Evolutionary conservation across 2,888 invertebrate genomes (phyloP), one percentile per base, ranked within the genome.

Genomic region (Drosophila testacea): DNA sequence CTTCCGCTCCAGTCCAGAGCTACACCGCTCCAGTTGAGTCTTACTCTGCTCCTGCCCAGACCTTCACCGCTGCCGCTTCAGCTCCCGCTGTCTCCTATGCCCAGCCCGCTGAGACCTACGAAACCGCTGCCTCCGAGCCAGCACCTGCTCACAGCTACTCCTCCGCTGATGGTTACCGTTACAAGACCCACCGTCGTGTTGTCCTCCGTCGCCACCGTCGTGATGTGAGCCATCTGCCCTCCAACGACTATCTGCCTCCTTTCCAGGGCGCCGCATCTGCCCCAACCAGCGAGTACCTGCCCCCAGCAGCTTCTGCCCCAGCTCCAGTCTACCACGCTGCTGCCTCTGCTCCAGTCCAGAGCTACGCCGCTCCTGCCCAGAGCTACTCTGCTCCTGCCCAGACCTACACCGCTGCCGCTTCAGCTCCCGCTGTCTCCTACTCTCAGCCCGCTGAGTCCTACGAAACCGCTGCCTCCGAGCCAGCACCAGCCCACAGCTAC

Each of bases 221-320:
- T 81, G 91, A 81, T 75, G 90, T 87, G 34, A 83, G 85, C 74
- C 90, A 90, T 42, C 76, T 88, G 54, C 86, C 88, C 9, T 80
- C 83, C 76, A 90, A 72, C 79, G 91, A 91, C 27, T 91, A 91
- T 66, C 74, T 91, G 84, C 92, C 88, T 30, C 87, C 90, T 39
- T 28, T 78, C 47, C 83, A 83, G 6, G 77, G 41, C 22, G 65
- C 75, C 13, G 79, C 67, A 10, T 73, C 80, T 2, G 77, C 66
- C 32, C 80, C 65, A 32, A 32, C 54, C 38, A 55, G 48, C 54
- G 89, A 89, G 16, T 90, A 89, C 68, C 66, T 64, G 10, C 55
- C 63, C 11, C 79, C 66, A 7, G 47, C 80, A 11, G 60, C 30
- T 7, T 5, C 30, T 30, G 30, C 30, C 5, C 7, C 32, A 9